A percentile compares a stretch with the other conserved stretches of the same genome.
These are phyloP conservation scores for Gisinianus flammeolus DNA, from an alignment of 2,888 invertebrate species.

Conservation along the genomic window DNA sequence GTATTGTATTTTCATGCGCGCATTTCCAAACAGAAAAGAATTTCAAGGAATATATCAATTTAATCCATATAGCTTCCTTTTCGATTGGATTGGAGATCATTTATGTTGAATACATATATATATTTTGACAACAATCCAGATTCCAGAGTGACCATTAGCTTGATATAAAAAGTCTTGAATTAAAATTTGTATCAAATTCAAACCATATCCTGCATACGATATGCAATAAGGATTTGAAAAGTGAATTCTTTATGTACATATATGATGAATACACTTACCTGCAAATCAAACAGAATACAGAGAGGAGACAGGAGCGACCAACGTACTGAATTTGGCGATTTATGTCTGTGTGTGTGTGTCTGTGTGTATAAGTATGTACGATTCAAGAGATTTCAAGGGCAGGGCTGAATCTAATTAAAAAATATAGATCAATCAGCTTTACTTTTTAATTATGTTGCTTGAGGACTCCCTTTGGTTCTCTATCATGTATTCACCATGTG, in stretches of 20 bases:
- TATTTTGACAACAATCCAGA: not conserved
- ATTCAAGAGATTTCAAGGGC: conserved; percentile 19
- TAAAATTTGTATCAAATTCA: too few relatives aligned
- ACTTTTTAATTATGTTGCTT: conserved; percentile 12
- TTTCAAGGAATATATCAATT: too few relatives aligned
- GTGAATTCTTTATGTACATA: too few relatives aligned
- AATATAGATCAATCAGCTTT: conserved; percentile 32
- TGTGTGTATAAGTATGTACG: not conserved
- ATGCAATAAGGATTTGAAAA: too few relatives aligned
- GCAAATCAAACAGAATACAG: too few relatives aligned
- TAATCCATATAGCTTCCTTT: too few relatives aligned
- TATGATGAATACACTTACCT: not conserved
- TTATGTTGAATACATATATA: too few relatives aligned
- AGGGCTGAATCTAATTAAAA: conserved; percentile 28
- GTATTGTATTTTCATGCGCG: too few relatives aligned
- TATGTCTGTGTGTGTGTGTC: not conserved
- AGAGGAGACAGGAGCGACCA: too few relatives aligned
- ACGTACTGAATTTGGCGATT: conserved; percentile 4
- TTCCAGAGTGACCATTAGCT: conserved; percentile 11
- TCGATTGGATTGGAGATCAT: too few relatives aligned
- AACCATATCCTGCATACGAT: too few relatives aligned
- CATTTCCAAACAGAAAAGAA: too few relatives aligned
- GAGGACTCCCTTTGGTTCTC: not conserved
- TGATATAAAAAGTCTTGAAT: not conserved
- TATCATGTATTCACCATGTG: not conserved